A percentile compares a stretch with the other conserved stretches of the same genome.
Evolutionary conservation across 2,113 vertebrate genomes (phyloP).

Genomic region (Anas platyrhynchos): DNA sequence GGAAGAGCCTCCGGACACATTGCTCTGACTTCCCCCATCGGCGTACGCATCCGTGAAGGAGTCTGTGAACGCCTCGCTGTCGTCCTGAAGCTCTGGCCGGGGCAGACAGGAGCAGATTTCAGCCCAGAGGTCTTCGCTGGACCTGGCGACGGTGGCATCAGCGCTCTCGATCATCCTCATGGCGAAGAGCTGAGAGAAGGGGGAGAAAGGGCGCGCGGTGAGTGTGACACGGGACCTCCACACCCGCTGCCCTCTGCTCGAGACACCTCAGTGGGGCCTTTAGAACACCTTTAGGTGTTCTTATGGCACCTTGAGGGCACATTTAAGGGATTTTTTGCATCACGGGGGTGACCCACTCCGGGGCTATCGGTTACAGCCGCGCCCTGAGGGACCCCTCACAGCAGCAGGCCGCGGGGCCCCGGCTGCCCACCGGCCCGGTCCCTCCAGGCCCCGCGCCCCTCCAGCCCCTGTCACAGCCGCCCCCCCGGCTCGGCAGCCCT

Average conservation of each 20-base stretch:
- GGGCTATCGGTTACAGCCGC: fast-evolving
- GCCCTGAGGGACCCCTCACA: neutral
- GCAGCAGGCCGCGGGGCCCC: neutral
- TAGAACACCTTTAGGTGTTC: no score
- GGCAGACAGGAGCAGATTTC: slow-evolving; percentile 89
- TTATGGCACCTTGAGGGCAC: no score
- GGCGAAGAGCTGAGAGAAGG: neutral
- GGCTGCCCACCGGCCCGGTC: no score
- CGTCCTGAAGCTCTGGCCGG: slow-evolving; percentile 15
- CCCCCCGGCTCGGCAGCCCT: neutral
- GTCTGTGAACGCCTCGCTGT: slow-evolving; percentile 83
- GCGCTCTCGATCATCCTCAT: slow-evolving; percentile 88
- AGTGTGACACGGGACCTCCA: neutral
- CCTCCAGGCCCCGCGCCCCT: no score
- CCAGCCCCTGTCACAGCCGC: neutral
- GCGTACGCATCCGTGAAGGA: slow-evolving; percentile 78
- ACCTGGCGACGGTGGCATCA: slow-evolving; percentile 71
- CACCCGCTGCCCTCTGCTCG: fast-evolving
- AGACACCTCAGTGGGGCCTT: fast-evolving
- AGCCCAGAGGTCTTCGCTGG: slow-evolving; percentile 91
- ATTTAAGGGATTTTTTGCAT: neutral
- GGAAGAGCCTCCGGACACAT: neutral
- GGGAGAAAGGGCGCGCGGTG: neutral
- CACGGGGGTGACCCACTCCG: neutral
- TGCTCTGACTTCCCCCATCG: neutral